These are phyloP conservation scores for Stenolophus ochropezus DNA, from an alignment of 2,888 invertebrate genomes.

Conservation along the genomic window DNA sequence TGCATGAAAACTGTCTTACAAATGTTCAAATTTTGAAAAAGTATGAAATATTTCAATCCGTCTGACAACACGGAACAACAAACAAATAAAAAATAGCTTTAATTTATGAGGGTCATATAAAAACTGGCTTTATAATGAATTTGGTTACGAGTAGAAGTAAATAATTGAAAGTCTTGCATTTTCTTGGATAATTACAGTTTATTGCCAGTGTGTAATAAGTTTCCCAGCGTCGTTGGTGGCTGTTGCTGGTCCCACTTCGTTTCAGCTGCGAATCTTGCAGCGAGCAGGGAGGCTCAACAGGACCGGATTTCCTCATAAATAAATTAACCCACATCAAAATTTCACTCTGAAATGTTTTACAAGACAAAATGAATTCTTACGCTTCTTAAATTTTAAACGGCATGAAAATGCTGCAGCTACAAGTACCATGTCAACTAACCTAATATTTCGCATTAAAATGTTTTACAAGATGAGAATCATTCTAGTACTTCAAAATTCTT, in stretches of 20 bases:
- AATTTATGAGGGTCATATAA: conserved; percentile 26
- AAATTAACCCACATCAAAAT: conserved; percentile 8
- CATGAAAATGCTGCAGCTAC: neutral
- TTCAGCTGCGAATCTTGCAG: neutral
- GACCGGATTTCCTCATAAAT: conserved; percentile 14
- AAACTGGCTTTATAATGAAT: conserved; percentile 38
- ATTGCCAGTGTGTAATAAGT: conserved; percentile 40
- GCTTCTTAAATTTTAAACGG: neutral
- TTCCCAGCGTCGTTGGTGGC: neutral
- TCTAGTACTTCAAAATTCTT: too few species aligned
- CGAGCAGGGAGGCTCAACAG: conserved; percentile 18
- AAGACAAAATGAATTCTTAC: neutral
- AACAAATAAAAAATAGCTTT: conserved; percentile 22
- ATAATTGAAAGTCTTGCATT: conserved; percentile 52
- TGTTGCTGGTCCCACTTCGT: neutral
- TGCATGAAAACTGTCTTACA: neutral
- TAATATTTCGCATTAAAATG: neutral
- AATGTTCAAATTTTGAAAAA: neutral
- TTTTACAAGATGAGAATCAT: neutral
- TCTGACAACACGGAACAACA: neutral
- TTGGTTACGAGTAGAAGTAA: conserved; percentile 24
- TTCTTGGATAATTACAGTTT: conserved; percentile 49
- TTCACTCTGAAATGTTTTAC: conserved; percentile 3
- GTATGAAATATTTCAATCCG: conserved; percentile 8
- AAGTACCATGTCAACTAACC: neutral